Evolutionary conservation across 2,888 invertebrate species (phyloP).

Genomic region (Cosmia pyralina): DNA sequence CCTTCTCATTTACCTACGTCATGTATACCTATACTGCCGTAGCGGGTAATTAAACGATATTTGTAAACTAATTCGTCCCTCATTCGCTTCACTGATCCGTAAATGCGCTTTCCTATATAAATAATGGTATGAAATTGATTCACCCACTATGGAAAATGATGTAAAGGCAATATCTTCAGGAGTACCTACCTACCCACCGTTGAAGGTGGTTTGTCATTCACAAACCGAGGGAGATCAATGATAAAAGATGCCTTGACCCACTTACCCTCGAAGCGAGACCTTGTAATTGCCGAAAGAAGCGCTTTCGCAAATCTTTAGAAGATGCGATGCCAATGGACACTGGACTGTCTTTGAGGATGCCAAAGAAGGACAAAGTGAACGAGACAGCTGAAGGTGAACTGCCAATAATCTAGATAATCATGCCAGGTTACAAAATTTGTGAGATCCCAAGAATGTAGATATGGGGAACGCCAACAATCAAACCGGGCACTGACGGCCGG

Average conservation of each 20-base stretch:
- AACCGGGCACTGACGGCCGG: neutral
- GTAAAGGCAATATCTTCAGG: neutral
- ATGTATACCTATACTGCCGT: neutral
- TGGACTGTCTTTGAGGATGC: constrained; percentile 18
- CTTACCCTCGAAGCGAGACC: constrained; percentile 35
- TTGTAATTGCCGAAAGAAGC: constrained; percentile 50
- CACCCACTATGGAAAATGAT: neutral
- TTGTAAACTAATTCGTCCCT: neutral
- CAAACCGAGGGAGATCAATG: constrained; percentile 47
- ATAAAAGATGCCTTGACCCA: constrained; percentile 53
- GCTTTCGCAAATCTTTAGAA: constrained; percentile 50
- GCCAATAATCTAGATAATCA: constrained; percentile 31
- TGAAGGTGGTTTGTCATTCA: constrained; percentile 40
- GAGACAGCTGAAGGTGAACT: constrained; percentile 25
- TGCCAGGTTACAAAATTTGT: neutral
- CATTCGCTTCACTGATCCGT: neutral
- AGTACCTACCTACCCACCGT: constrained; percentile 2
- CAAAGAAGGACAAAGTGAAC: constrained; percentile 26
- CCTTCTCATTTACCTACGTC: neutral
- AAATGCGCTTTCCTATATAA: neutral
- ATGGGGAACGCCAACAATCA: constrained; percentile 46
- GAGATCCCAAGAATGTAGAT: constrained; percentile 31
- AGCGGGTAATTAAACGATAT: too few species aligned
- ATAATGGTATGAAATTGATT: neutral
- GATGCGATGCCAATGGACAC: constrained; percentile 14